Percentiles rank a stretch among this genome's conserved stretches.
Evolutionary conservation across 2,113 vertebrate genomes (phyloP).

Genomic region (Spermophilus dauricus): DNA sequence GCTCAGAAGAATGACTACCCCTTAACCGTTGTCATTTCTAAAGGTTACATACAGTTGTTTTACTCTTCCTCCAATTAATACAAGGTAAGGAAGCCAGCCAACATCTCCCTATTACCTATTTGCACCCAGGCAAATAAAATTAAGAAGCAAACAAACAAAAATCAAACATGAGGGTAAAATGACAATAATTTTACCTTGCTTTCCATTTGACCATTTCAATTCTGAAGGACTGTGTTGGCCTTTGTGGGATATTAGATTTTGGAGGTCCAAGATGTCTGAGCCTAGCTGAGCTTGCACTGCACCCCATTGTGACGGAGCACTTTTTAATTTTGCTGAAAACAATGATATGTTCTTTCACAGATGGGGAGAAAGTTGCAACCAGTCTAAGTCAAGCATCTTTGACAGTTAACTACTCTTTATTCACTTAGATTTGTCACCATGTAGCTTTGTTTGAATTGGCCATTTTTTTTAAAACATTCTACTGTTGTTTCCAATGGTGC

Average conservation of each 20-base stretch:
- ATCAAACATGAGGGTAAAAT: background rate
- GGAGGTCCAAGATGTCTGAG: conserved; percentile 88
- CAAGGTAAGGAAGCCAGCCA: conserved; percentile 18
- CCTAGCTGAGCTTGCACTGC: conserved; percentile 87
- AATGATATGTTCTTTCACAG: conserved; percentile 90
- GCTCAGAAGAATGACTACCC: background rate
- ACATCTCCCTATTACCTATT: background rate
- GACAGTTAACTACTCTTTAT: conserved; percentile 85
- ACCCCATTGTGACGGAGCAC: conserved; percentile 93
- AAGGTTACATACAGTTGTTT: background rate
- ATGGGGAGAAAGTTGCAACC: conserved; percentile 89
- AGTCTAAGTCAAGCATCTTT: conserved; percentile 89
- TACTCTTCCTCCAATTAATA: background rate
- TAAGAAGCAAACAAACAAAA: background rate
- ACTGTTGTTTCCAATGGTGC: conserved; percentile 86
- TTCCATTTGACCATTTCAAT: background rate
- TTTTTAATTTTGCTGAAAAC: conserved; percentile 84
- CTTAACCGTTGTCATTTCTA: background rate
- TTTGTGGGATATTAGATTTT: conserved; percentile 88
- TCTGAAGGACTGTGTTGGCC: conserved; percentile 77
- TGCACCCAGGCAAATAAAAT: background rate
- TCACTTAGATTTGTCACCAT: conserved; percentile 91
- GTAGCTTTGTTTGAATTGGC: conserved; percentile 96
- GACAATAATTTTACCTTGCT: background rate
- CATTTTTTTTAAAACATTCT: conserved; percentile 87